Evolutionary conservation across 2,888 invertebrate species (phyloP), one percentile per base, ranked within the genome.

Genomic region (Agrenia bidenticulata): DNA sequence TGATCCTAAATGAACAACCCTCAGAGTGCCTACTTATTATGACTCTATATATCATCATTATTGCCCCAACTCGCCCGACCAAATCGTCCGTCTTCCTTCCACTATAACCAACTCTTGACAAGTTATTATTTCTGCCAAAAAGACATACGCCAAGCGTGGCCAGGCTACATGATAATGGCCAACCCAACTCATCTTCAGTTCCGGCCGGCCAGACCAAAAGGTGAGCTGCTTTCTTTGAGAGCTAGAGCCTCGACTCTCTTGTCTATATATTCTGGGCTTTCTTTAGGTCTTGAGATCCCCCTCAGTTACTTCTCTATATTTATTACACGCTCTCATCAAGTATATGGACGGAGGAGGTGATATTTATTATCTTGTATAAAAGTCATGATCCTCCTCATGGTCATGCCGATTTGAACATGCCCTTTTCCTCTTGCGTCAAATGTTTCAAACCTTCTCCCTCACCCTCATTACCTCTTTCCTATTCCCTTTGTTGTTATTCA

Each of bases 61-160:
- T 32, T 32, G 11, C 32, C 11, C 11, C 32, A 32, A 32, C 5
- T 32, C 32, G 32, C 5, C 32, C 5, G 32, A 32, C 32, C 32
- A 11, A 32, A 11, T 32, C 32, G 32, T 11, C 32, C 32, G 32
- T 32, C 32, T 32, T 32, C 32, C 32, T 32, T 32, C 32, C 32
- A 32, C 32, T 7, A 32, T 4, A 11, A 11, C 32, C 32, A 32
- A 32, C 11, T 45, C 45, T 15, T 39, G 15, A 45, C 41, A 41
- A 61, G 41, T 61, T 51, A 61, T 61, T 61, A 61, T 61, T 61
- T 54, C 61, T 54, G 54, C 61, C 42, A 54, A 32, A 32, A 61
- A 37, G 71, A 70, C 74, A 70, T 72, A 71, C 70, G 72, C 72
- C 70, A 73, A 75, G 73, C 75, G 75, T 71, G 73, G 71, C 75